These are phyloP conservation scores for Brachypteracias leptosomus DNA, from an alignment of 2,113 vertebrate species.

Conservation along the genomic window DNA sequence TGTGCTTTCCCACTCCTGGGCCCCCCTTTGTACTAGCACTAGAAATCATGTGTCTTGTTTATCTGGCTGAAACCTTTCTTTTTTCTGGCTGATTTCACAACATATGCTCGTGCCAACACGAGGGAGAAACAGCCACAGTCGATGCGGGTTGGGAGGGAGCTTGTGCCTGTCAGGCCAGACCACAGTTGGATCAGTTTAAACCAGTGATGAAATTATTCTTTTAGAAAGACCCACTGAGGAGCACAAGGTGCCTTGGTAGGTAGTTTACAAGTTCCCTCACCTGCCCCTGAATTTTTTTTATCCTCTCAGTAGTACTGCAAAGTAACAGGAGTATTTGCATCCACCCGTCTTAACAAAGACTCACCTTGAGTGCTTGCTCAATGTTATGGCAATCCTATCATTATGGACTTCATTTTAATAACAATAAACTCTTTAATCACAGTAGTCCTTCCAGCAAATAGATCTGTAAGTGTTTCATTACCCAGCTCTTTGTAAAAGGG, in stretches of 20 bases:
- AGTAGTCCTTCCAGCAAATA: background rate
- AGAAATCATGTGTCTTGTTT: background rate
- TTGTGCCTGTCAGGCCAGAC: background rate
- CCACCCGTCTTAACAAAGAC: background rate
- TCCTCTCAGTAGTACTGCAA: background rate
- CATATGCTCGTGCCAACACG: background rate
- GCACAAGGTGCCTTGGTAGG: background rate
- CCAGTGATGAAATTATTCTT: background rate
- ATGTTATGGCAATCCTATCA: background rate
- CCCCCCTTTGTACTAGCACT: background rate
- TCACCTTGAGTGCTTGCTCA: background rate
- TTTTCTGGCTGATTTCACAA: slow-evolving; percentile 7
- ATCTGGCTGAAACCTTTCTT: background rate
- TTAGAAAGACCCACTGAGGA: background rate
- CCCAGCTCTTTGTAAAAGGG: background rate
- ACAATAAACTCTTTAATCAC: background rate
- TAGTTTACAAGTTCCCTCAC: background rate
- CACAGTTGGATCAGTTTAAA: background rate
- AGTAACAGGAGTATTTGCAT: background rate
- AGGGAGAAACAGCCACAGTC: background rate
- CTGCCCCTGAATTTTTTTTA: background rate
- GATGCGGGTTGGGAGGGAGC: background rate
- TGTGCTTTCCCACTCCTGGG: background rate
- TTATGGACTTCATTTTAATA: slow-evolving; percentile 3
- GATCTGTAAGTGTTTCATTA: slow-evolving; percentile 17